Percentiles rank a stretch among this genome's conserved stretches.
Conservation (phyloP, 1,140 invertebrate genomes). For the Neotoxoptera formosana region DNA sequence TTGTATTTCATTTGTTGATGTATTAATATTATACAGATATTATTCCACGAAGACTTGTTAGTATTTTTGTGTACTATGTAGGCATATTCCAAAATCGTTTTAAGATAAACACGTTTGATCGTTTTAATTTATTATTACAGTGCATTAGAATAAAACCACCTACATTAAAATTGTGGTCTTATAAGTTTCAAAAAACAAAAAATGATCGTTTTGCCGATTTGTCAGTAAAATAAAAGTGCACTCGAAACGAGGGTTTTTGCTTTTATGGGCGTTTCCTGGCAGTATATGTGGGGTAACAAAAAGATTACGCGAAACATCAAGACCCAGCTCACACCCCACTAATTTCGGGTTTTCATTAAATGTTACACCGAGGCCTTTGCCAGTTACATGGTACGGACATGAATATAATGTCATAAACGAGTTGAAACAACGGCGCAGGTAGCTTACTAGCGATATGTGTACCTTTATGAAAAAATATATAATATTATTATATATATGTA, state of each 20-base stretch:
- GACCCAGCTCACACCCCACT: constrained; percentile 28
- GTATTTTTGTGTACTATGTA: no score
- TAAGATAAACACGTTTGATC: no score
- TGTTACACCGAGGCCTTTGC: neutral
- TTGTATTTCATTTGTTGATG: no score
- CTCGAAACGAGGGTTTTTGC: constrained; percentile 2
- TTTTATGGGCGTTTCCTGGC: neutral
- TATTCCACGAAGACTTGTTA: no score
- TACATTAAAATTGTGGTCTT: neutral
- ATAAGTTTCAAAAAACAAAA: neutral
- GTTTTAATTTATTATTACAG: no score
- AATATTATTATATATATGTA: no score
- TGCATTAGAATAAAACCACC: neutral
- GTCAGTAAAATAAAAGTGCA: constrained; percentile 17
- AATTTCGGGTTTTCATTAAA: constrained; percentile 38
- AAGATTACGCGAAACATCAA: constrained; percentile 39
- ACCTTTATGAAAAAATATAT: neutral
- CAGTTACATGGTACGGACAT: neutral
- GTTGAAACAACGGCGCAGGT: neutral
- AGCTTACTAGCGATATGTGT: neutral
- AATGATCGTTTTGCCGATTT: neutral
- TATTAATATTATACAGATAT: no score
- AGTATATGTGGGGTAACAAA: constrained; percentile 5
- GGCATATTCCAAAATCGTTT: no score
- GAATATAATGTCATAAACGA: neutral